Evolutionary conservation across 2,797 vertebrate genomes (phyloP).

Genomic region (Balearica regulorum): DNA sequence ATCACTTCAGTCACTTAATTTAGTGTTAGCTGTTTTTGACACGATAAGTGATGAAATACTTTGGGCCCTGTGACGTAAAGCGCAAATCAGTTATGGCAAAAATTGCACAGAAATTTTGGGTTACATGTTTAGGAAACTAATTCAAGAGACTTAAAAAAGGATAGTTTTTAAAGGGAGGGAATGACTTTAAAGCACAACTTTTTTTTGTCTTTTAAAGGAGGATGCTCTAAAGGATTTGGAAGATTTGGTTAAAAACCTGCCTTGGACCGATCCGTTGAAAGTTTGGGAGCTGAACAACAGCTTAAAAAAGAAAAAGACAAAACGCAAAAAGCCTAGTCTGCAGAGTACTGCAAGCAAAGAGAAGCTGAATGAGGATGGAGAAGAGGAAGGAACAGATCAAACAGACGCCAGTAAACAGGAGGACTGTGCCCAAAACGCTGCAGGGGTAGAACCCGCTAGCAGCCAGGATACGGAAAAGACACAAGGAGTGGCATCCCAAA

Average conservation of each 20-base stretch:
- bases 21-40: not conserved
- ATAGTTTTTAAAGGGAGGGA: not conserved
- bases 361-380: not conserved
- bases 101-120: not conserved
- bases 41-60: not conserved
- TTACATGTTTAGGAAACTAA: not conserved
- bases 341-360: conserved; percentile 54
- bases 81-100: not conserved
- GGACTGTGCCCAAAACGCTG: not conserved
- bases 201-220: conserved; percentile 79
- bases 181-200: not conserved
- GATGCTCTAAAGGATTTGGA: conserved; percentile 87
- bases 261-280: conserved; percentile 85
- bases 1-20: not conserved
- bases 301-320: conserved; percentile 88
- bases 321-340: conserved; percentile 71
- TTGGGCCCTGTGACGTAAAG: not conserved
- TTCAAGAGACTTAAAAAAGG: not conserved
- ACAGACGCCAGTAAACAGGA: not conserved
- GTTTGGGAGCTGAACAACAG: conserved; percentile 90
- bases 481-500: not conserved
- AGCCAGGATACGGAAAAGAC: not conserved
- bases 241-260: conserved; percentile 83
- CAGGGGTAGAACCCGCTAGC: not conserved
- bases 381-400: conserved; percentile 9